Evolutionary conservation across 2,888 invertebrate genomes (phyloP).

Genomic region (Iphiclides podalirius): DNA sequence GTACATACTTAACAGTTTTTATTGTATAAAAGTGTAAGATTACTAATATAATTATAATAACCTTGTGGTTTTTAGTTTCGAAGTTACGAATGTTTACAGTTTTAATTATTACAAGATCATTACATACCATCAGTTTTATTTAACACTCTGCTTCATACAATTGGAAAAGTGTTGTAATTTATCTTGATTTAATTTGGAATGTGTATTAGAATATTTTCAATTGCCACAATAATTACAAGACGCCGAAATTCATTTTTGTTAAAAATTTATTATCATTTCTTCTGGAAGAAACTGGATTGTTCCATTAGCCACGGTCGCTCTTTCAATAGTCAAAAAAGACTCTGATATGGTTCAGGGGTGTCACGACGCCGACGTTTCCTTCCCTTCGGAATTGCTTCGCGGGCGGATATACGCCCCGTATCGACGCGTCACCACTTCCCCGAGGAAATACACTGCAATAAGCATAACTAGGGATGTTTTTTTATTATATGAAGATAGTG

Average conservation of each 20-base stretch:
- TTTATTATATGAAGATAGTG: too few relatives aligned
- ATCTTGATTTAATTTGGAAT: background rate
- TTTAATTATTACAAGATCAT: too few relatives aligned
- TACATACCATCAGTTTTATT: too few relatives aligned
- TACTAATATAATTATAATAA: too few relatives aligned
- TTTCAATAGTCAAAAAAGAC: background rate
- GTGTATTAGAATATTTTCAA: background rate
- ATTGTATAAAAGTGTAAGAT: too few relatives aligned
- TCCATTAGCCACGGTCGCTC: background rate
- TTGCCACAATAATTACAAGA: background rate
- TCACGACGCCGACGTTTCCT: constrained; percentile 22
- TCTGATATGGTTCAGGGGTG: constrained; percentile 7
- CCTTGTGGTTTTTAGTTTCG: too few relatives aligned
- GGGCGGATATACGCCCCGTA: constrained; percentile 25
- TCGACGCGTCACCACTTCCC: constrained; percentile 22
- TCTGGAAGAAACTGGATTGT: background rate
- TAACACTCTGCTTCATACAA: too few relatives aligned
- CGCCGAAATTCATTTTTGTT: background rate
- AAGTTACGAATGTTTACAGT: too few relatives aligned
- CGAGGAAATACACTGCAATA: constrained; percentile 1
- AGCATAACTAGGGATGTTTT: background rate
- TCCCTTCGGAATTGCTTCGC: constrained; percentile 10
- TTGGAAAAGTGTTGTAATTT: background rate
- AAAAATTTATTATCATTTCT: background rate
- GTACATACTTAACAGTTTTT: too few relatives aligned